Conservation (phyloP, 2,888 invertebrate species). For the Ectropis crepuscularia region DNA sequence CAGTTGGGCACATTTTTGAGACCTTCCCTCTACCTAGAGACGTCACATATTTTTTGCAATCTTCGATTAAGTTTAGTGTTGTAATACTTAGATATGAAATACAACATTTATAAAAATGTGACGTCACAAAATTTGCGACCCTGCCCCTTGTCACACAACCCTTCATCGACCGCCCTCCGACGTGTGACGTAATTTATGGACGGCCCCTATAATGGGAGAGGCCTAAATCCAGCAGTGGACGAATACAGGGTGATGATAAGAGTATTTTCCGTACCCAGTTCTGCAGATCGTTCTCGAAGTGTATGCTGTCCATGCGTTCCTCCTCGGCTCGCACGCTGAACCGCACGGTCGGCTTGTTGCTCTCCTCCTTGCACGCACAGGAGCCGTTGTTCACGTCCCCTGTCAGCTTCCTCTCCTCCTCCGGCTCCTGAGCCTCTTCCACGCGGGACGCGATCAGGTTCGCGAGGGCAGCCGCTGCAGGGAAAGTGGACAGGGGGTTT, state of each 20-base stretch:
- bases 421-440: slow-evolving; percentile 59
- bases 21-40: no score
- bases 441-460: slow-evolving; percentile 66
- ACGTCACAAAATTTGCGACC: no score
- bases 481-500: slow-evolving; percentile 22
- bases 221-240: background rate
- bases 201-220: no score
- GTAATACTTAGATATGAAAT: no score
- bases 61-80: no score
- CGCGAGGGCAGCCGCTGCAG: slow-evolving; percentile 65
- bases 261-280: slow-evolving; percentile 85
- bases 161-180: no score
- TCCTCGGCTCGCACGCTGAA: slow-evolving; percentile 74
- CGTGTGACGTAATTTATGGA: no score
- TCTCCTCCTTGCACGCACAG: slow-evolving; percentile 63
- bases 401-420: slow-evolving; percentile 58
- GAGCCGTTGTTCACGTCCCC: slow-evolving; percentile 71
- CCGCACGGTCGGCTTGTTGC: slow-evolving; percentile 47
- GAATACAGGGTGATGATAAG: background rate
- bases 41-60: no score
- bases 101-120: no score
- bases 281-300: slow-evolving; percentile 92
- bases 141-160: no score
- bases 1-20: no score
- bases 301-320: slow-evolving; percentile 85